Conservation (phyloP, 2,113 vertebrate species). For the Vulpes lagopus region DNA sequence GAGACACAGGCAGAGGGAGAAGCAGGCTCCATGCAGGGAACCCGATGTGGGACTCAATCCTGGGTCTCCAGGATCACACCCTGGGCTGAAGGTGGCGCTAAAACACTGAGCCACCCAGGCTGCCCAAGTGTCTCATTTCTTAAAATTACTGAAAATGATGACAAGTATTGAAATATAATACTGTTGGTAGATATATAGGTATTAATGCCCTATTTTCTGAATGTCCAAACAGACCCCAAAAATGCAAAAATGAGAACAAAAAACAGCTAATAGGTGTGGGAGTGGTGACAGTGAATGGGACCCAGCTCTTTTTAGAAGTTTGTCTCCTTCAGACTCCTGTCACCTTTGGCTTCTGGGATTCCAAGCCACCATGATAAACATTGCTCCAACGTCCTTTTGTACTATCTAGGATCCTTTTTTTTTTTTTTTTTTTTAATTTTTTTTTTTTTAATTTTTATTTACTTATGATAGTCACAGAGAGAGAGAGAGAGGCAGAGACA, state of each 20-base stretch:
- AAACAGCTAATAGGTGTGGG: neutral
- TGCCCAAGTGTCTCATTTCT: neutral
- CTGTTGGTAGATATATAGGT: neutral
- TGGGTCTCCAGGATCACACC: too few species aligned
- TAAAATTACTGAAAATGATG: constrained; percentile 6
- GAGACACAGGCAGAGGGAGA: too few species aligned
- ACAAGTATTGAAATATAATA: constrained; percentile 13
- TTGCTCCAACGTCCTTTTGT: neutral
- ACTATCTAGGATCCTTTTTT: neutral
- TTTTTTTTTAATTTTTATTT: too few species aligned
- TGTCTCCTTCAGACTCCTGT: neutral
- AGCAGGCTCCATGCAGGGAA: too few species aligned
- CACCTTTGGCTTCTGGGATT: neutral
- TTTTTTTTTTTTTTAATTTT: too few species aligned
- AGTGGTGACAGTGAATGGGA: neutral
- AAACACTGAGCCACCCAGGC: too few species aligned
- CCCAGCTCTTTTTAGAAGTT: neutral
- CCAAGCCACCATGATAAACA: neutral
- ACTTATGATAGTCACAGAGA: too few species aligned
- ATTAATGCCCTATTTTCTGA: neutral
- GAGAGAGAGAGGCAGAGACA: too few species aligned
- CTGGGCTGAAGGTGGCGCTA: too few species aligned
- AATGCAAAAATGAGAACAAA: constrained; percentile 34
- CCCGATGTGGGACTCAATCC: too few species aligned
- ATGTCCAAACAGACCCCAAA: constrained; percentile 33